Evolutionary conservation across 2,113 vertebrate species (phyloP), one percentile per base, ranked within the genome.

Genomic region (Python bivittatus): DNA sequence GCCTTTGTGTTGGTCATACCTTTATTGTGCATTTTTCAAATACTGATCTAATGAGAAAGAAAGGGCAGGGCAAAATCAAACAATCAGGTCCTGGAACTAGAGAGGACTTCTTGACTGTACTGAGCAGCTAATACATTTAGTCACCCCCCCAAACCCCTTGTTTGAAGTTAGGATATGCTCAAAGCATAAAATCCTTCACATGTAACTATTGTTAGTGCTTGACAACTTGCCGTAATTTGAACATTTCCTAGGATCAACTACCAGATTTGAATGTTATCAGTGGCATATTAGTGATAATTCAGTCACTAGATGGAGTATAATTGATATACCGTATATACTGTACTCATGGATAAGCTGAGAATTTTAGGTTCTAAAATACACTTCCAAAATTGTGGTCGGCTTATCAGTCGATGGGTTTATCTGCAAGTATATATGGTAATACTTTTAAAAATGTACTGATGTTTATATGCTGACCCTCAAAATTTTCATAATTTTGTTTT

Each of bases 11-110:
- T 57, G 56, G 15, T 57, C 17, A 57, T 20, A 57, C 15, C 56
- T 57, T 57, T 57, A 57, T 57, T 57, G 56, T 56, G 56, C 4
- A 48, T 1, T 83, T 33, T 88, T 61, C 90, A 60, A 29, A 79
- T 92, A 52, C 68, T 0, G 11, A 0, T 42, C 86, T 0, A 3
- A 91, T 93, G 88, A 89, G 38, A 68, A 91, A 91, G 91, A 64
- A 56, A 6, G 44, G 88, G 56, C 79, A 88, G 91, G 92, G 68
- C 60, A 88, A 57, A 52, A 94, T 42, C 85, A 85, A 72, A 84
- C 11, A 4, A 38, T 29, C 44, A 7, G 44, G 15, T 22, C 53
- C 48, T 0, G 23, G 48, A 90, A 58, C 58, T 60, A 87, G 91
- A 42, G 38, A 86, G 29, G 2, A 11, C 6, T 23, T 54, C 10